These are phyloP conservation scores for Typhlichthys subterraneus DNA, from an alignment of 2,797 vertebrate species.

Conservation along the genomic window DNA sequence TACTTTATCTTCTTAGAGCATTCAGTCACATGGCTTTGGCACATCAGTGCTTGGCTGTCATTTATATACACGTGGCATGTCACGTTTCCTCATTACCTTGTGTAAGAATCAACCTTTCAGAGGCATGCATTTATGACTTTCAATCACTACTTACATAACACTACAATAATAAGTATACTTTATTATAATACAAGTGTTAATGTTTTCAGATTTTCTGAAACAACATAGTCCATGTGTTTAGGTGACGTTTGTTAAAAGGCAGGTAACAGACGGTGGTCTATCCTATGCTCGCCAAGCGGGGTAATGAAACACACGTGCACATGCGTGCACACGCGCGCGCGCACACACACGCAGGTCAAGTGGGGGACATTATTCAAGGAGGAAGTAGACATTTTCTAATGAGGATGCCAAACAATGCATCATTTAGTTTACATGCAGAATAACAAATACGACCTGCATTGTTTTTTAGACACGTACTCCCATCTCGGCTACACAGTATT, in stretches of 20 bases:
- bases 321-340: constrained; percentile 14
- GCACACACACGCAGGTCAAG: constrained; percentile 27
- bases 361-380: constrained; percentile 37
- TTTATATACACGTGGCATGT: constrained; percentile 21
- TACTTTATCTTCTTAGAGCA: constrained; percentile 42
- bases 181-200: constrained; percentile 11
- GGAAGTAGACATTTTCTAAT: constrained; percentile 17
- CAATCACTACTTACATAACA: constrained; percentile 22
- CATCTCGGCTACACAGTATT: background rate
- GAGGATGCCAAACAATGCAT: constrained; percentile 6
- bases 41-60: constrained; percentile 14
- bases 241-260: constrained; percentile 36
- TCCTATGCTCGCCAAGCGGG: constrained; percentile 55
- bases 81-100: constrained; percentile 25
- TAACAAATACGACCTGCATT: background rate
- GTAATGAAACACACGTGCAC: constrained; percentile 4
- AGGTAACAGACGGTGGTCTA: constrained; percentile 71
- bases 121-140: constrained; percentile 20
- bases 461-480: no score
- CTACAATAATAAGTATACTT: constrained; percentile 5
- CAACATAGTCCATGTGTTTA: background rate
- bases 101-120: constrained; percentile 17
- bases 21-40: constrained; percentile 21
- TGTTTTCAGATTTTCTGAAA: constrained; percentile 9
- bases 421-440: background rate